phyloP scores from a whole-genome alignment of 30 jellyfish, hydroid and myxozoan genomes.

The Cassiopea andromeda region DNA sequence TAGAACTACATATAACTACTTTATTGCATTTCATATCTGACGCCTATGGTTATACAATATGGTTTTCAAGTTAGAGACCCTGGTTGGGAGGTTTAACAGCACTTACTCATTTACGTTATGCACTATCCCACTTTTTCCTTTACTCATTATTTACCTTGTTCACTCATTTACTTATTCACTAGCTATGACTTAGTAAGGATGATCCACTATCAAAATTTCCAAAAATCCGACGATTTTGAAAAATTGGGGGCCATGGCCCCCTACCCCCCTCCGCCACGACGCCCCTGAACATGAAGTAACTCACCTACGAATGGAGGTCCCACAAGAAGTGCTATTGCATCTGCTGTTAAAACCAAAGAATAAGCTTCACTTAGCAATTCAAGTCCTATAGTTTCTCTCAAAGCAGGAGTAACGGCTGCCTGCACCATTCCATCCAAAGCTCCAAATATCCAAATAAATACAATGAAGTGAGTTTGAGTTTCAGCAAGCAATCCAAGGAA shows the following conservation, averaged over 20 bases:
- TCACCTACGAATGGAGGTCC: constrained; percentile 68
- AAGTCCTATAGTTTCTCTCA: constrained; percentile 23
- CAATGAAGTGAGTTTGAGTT: constrained; percentile 38
- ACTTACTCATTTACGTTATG: too few species aligned
- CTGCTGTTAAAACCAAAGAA: constrained; percentile 12
- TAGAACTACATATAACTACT: too few species aligned
- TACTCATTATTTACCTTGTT: too few species aligned
- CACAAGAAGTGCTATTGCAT: constrained; percentile 31
- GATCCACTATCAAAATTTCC: background rate
- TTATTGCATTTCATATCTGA: too few species aligned
- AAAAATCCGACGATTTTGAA: background rate
- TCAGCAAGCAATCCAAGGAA: constrained; percentile 50
- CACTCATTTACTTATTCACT: too few species aligned
- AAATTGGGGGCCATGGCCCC: background rate
- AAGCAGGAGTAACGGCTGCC: constrained; percentile 1
- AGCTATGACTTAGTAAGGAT: too few species aligned
- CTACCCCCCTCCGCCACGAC: background rate
- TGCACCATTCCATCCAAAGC: constrained; percentile 48
- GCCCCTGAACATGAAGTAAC: background rate
- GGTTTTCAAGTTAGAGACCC: too few species aligned
- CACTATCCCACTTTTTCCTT: too few species aligned
- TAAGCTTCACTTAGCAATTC: constrained; percentile 19
- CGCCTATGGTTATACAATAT: too few species aligned
- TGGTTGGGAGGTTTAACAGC: too few species aligned
- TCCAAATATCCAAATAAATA: constrained; percentile 40